A percentile compares a stretch with the other conserved stretches of the same genome.
Evolutionary conservation across 1,140 invertebrate genomes (phyloP).

Genomic region (Drosophila nannoptera): DNA sequence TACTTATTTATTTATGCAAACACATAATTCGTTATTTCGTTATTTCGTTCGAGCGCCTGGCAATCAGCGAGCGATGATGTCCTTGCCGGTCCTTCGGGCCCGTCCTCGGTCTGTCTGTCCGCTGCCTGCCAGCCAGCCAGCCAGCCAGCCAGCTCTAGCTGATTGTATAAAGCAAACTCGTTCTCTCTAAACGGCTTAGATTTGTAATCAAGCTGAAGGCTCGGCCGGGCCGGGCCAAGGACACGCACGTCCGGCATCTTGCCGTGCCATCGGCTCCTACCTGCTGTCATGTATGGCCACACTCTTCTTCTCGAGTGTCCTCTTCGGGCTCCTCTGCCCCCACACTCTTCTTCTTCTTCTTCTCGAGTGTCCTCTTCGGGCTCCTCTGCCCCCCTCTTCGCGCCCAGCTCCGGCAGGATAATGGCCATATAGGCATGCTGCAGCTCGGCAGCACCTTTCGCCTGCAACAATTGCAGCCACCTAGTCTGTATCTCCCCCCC

Average conservation of each 20-base stretch:
- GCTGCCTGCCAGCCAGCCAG: not conserved
- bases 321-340: too few species aligned
- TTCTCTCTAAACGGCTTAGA: slow-evolving; percentile 61
- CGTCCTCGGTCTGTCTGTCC: not conserved
- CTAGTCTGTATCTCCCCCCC: not conserved
- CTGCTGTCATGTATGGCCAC: not conserved
- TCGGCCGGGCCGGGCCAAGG: slow-evolving; percentile 17
- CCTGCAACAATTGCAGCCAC: too few species aligned
- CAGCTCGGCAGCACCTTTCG: too few species aligned
- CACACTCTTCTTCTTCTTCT: too few species aligned
- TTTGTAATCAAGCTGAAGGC: slow-evolving; percentile 64
- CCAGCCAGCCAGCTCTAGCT: too few species aligned
- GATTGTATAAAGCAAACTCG: slow-evolving; percentile 64
- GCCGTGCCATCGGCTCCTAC: not conserved
- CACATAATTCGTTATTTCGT: slow-evolving; percentile 40
- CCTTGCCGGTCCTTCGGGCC: not conserved
- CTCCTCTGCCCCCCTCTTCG: too few species aligned
- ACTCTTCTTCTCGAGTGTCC: too few species aligned
- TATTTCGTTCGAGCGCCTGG: slow-evolving; percentile 31
- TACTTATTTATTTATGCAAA: slow-evolving; percentile 47
- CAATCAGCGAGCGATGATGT: slow-evolving; percentile 37
- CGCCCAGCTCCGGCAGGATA: too few species aligned
- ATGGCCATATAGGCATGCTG: too few species aligned
- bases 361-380: too few species aligned
- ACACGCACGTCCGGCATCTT: slow-evolving; percentile 17